Evolutionary conservation across 2,113 vertebrate species (phyloP).

Genomic region (Colinus virginianus): DNA sequence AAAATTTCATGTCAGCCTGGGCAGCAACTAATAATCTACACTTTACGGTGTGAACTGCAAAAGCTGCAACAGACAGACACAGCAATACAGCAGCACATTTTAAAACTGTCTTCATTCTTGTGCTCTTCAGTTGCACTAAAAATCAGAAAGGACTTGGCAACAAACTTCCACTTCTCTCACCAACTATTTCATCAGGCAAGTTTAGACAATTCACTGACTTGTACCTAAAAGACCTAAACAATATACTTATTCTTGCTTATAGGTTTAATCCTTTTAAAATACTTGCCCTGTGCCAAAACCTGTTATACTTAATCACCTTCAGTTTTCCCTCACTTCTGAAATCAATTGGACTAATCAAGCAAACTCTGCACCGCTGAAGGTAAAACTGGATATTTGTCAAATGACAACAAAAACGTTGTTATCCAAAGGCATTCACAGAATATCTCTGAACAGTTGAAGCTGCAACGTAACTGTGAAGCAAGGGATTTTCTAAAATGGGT

Average conservation of each 20-base stretch:
- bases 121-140: neutral
- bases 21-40: neutral
- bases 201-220: slow-evolving; percentile 16
- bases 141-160: slow-evolving; percentile 10
- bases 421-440: neutral
- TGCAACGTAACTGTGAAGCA: neutral
- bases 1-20: neutral
- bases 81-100: neutral
- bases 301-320: slow-evolving; percentile 56
- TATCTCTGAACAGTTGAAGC: neutral
- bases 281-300: slow-evolving; percentile 4
- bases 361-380: neutral
- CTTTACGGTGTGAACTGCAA: neutral
- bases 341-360: slow-evolving; percentile 22
- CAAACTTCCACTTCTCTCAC: slow-evolving; percentile 7
- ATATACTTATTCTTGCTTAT: neutral
- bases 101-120: neutral
- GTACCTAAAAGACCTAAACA: neutral
- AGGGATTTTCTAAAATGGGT: neutral
- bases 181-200: slow-evolving; percentile 31
- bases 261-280: slow-evolving; percentile 2
- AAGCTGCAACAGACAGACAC: neutral
- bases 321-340: slow-evolving; percentile 57
- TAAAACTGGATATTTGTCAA: neutral
- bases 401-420: neutral